phyloP scores from a whole-genome alignment of 2,888 invertebrate species.

The Galerucella nymphaeae region DNA sequence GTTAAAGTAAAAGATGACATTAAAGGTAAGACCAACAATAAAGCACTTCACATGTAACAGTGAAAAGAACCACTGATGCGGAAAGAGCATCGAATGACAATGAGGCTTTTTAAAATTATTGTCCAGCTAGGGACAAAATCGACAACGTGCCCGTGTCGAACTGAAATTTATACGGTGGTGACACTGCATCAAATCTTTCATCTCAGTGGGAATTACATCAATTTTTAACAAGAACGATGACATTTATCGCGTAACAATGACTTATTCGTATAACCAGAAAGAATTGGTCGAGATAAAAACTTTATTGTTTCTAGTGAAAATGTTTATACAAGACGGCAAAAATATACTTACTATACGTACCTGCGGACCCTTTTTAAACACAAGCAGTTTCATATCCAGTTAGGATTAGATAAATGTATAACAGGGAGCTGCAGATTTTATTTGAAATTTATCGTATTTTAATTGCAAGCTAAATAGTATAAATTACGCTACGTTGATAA shows the following conservation, averaged over 20 bases:
- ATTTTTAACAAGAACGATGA: slow-evolving; percentile 28
- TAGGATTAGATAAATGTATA: too few species aligned
- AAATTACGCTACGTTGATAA: too few species aligned
- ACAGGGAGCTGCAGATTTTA: too few species aligned
- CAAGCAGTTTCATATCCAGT: too few species aligned
- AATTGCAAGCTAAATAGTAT: too few species aligned
- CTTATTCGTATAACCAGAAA: slow-evolving; percentile 21
- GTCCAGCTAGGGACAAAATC: slow-evolving; percentile 25
- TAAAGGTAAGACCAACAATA: slow-evolving; percentile 16
- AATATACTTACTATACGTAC: too few species aligned
- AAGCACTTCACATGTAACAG: slow-evolving; percentile 22
- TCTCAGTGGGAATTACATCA: slow-evolving; percentile 28
- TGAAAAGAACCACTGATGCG: slow-evolving; percentile 17
- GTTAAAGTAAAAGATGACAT: slow-evolving; percentile 11
- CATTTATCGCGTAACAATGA: slow-evolving; percentile 29
- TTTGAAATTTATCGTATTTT: too few species aligned
- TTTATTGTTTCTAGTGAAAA: background rate
- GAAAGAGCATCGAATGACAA: slow-evolving; percentile 26
- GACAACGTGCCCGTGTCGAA: slow-evolving; percentile 29
- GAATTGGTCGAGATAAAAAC: slow-evolving; percentile 16
- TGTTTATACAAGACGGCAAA: background rate
- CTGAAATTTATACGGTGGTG: slow-evolving; percentile 26
- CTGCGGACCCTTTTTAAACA: too few species aligned
- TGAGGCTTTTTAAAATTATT: slow-evolving; percentile 15
- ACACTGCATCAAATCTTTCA: slow-evolving; percentile 31